Evolutionary conservation across 2,888 invertebrate species (phyloP), one percentile per base, ranked within the genome.

Genomic region (Sussaba pulchella): DNA sequence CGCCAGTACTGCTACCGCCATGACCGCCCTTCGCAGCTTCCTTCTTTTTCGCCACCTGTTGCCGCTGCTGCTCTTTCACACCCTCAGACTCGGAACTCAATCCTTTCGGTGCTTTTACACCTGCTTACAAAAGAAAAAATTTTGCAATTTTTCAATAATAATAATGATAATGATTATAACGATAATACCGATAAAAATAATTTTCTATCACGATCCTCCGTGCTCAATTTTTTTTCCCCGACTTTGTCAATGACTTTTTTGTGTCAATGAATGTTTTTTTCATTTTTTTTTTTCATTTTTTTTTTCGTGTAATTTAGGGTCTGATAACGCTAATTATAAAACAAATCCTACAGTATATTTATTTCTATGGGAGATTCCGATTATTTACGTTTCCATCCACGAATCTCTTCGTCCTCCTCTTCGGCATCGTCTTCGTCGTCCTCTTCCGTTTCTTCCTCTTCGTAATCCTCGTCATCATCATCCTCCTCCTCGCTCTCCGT

Each of bases 371-470:
- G 52, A 43, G 21, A n/a, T 67, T 2, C 26, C 59, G 52, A 82
- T 84, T 88, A 88, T 87, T 92, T 93, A 92, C 92, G 91, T 92
- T 92, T 92, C 91, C 91, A 91, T 79, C 88, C 89, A 75, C 83
- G 81, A 71, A 88, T 85, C 66, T 89, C 87, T 21, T 87, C 83
- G 89, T 87, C 93, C 91, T 82, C 92, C 76, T 82, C 87, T 61
- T 84, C 88, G 67, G 85, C 87, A 19, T 81, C 82, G 54, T 88
- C 87, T 45, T 88, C 88, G 17, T 88, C 84, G 89, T 87, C 93
- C 90, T 82, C 93, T 45, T 83, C 88, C 59, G 86, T 88, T 45
- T 85, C 87, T 41, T 86, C 88, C 63, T 87, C 85, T 0, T 84
- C 83, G 10, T 85, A 82, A 9, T 86, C 88, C 47, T 89, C 89